Base-by-base conservation (phyloP, 1,140 invertebrate genomes). In the Brachionus plicatilis region DNA sequence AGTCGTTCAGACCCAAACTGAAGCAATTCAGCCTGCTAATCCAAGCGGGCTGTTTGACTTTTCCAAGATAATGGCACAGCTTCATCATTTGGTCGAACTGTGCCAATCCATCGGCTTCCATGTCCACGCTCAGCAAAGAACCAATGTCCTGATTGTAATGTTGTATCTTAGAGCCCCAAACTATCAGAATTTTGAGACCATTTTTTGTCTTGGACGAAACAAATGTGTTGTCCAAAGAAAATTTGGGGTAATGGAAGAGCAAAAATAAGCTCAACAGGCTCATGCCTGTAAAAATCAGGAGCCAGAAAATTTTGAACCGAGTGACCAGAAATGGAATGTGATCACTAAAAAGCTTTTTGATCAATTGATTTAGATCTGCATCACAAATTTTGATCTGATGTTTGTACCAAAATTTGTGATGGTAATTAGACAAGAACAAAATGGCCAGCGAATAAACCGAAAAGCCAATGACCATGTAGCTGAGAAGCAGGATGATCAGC, bases 331-430 rank as follows among this genome's bases (percentile, higher is more conserved):
- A 47, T 12, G 72, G 72, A 50, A 76, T 50, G 11, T 50, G 17
- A 29, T 27, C 8, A 29, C 12, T 50, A 17, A 50, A 76, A 3
- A 50, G 24, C 14, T 76, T 76, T 76, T 76, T 76, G 11, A 76
- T 76, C 12, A 24, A 12, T 47, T 50, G 2, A 29, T 76, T 76
- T 27, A 76, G 20, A 24, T 76, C 72, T 3, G 53, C 29, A 14
- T 76, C 45, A 5, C 24, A 76, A 50, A 76, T 50, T 76, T 76
- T 76, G 4, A 76, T 76, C 29, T 76, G 72, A 53, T 76, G 72
- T 11, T 27, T 76, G 27, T 50, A 76, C 72, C 72, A 76, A 50
- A 76, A 76, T 76, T 50, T 50, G 12, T 76, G 43, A 5, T 76
- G 72, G 50, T 50, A 76, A 50, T 50, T 76, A 14, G 72, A 76